Evolutionary conservation across 2,113 vertebrate genomes (phyloP).

Genomic region (Myotis yumanensis): DNA sequence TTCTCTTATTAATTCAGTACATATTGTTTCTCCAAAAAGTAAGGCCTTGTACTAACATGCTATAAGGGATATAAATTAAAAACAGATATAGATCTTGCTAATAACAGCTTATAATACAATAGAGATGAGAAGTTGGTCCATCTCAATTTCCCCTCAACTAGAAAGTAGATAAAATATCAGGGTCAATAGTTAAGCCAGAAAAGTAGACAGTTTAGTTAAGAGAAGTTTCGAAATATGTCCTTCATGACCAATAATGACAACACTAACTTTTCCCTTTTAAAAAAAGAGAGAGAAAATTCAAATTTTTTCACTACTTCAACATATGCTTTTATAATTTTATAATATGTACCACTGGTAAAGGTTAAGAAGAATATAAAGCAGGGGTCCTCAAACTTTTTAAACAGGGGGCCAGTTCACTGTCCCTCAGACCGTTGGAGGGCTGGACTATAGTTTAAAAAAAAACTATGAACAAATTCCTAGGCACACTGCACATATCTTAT

Average conservation of each 20-base stretch:
- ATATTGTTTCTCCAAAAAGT: not conserved
- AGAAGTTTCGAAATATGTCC: slow-evolving; percentile 43
- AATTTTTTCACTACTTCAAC: slow-evolving; percentile 9
- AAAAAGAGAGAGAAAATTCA: not conserved
- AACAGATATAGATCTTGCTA: not conserved
- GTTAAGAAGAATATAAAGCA: not conserved
- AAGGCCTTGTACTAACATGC: not conserved
- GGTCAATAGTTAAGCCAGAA: not conserved
- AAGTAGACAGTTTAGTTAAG: slow-evolving; percentile 25
- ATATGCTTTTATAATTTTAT: not conserved
- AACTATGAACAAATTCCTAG: too few relatives aligned
- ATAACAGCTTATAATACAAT: not conserved
- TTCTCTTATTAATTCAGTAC: not conserved
- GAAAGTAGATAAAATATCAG: not conserved
- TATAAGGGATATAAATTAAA: not conserved
- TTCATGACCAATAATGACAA: slow-evolving; percentile 46
- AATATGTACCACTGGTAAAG: not conserved
- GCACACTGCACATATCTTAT: too few relatives aligned
- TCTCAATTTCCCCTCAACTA: not conserved
- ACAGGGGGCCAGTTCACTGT: too few relatives aligned
- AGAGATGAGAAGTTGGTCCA: not conserved
- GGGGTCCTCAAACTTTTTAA: too few relatives aligned
- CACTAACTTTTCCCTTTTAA: not conserved
- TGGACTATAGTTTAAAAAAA: too few relatives aligned
- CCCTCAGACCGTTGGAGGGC: too few relatives aligned